A percentile compares a stretch with the other conserved stretches of the same genome.
These are phyloP conservation scores for Volucella zonaria DNA, from an alignment of 2,888 invertebrate species.

Conservation along the genomic window DNA sequence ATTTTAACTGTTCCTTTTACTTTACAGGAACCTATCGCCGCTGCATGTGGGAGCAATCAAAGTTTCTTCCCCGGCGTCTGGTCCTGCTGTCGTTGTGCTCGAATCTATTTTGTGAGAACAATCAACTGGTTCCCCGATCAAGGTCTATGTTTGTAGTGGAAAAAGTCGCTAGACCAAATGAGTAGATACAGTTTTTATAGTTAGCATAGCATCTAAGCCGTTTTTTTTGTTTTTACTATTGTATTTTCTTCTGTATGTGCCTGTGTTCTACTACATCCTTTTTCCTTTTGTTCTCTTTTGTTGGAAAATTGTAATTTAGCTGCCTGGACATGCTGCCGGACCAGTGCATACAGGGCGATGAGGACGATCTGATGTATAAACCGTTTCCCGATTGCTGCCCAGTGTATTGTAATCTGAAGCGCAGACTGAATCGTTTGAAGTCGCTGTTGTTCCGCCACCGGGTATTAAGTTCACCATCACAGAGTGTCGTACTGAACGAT, in stretches of 20 bases:
- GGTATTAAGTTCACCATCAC: slow-evolving; percentile 74
- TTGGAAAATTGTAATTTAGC: slow-evolving; percentile 73
- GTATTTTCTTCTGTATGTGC: slow-evolving; percentile 2
- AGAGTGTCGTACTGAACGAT: slow-evolving; percentile 67
- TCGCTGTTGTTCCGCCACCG: slow-evolving; percentile 81
- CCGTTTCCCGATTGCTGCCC: slow-evolving; percentile 81
- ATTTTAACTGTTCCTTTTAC: slow-evolving; percentile 11
- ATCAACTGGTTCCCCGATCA: slow-evolving; percentile 80
- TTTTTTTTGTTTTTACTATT: slow-evolving; percentile 27
- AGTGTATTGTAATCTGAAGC: slow-evolving; percentile 81
- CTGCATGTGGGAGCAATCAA: slow-evolving; percentile 82
- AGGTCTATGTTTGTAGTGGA: slow-evolving; percentile 82
- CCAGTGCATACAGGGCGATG: slow-evolving; percentile 81
- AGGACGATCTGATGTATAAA: slow-evolving; percentile 81
- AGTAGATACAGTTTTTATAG: slow-evolving; percentile 78
- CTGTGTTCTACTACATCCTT: slow-evolving; percentile 43
- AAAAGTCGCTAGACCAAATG: slow-evolving; percentile 81
- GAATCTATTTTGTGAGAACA: slow-evolving; percentile 81
- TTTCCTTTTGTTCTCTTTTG: slow-evolving; percentile 31
- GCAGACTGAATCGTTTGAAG: slow-evolving; percentile 80
- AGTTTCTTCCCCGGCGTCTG: slow-evolving; percentile 80
- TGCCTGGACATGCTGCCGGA: slow-evolving; percentile 81
- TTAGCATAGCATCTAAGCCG: slow-evolving; percentile 19
- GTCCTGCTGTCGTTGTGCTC: slow-evolving; percentile 80
- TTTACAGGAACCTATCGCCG: slow-evolving; percentile 80